Evolutionary conservation across 2,113 vertebrate genomes (phyloP).

Genomic region (Sturnus vulgaris): DNA sequence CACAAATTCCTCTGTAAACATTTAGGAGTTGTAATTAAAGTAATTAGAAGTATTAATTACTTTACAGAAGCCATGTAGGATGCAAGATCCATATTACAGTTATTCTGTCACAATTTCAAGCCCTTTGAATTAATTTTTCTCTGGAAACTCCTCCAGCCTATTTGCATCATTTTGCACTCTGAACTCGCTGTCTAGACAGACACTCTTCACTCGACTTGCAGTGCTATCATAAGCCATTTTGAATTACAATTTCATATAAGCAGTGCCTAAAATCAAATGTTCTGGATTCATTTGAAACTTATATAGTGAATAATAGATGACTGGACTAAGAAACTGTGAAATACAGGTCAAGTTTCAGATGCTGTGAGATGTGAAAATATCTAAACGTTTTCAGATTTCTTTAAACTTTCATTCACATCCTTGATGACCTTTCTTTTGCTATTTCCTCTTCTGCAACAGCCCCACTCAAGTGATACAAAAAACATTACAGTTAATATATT

Average conservation of each 20-base stretch:
- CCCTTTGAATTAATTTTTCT: neutral
- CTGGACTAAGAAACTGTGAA: neutral
- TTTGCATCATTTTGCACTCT: neutral
- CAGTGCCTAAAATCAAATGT: neutral
- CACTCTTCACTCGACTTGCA: neutral
- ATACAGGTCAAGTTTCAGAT: neutral
- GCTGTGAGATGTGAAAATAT: neutral
- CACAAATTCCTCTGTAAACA: conserved; percentile 9
- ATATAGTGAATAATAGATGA: neutral
- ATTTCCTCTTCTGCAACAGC: neutral
- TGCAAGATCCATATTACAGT: neutral
- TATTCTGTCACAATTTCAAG: conserved; percentile 14
- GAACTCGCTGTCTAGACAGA: neutral
- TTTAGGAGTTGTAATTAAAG: neutral
- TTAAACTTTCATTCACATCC: neutral
- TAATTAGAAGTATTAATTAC: conserved; percentile 29
- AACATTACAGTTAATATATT: neutral
- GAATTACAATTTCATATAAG: neutral
- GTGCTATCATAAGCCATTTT: neutral
- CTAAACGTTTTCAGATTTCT: neutral
- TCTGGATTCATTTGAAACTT: neutral
- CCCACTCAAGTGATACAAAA: neutral
- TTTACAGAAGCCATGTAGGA: neutral
- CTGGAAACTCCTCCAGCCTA: neutral
- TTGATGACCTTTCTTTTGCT: neutral